Evolutionary conservation across 2,888 invertebrate genomes (phyloP).

Genomic region (Callimorpha dominula): DNA sequence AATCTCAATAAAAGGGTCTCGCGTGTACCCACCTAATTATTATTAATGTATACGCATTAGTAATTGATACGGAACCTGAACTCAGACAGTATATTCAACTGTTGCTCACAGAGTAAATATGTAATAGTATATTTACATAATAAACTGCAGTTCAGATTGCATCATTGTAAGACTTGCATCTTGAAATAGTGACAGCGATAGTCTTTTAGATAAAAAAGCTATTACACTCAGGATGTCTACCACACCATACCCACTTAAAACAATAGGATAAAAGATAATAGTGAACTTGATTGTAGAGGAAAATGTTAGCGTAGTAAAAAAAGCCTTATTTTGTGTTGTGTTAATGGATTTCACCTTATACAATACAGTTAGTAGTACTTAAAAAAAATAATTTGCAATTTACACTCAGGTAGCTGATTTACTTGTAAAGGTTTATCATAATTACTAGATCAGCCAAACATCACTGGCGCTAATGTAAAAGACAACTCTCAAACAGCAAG

Average conservation of each 20-base stretch:
- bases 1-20: constrained; percentile 55
- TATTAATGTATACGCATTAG: constrained; percentile 40
- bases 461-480: too few species aligned
- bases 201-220: not conserved
- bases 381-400: not conserved
- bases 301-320: too few species aligned
- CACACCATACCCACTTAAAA: not conserved
- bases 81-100: not conserved
- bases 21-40: constrained; percentile 39
- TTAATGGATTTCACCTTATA: not conserved
- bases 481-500: not conserved
- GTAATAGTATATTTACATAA: not conserved
- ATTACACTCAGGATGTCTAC: not conserved
- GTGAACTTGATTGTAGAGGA: not conserved
- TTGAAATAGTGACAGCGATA: not conserved
- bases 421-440: not conserved
- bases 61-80: constrained; percentile 35
- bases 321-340: too few species aligned
- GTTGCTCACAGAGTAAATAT: not conserved
- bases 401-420: not conserved
- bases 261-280: not conserved
- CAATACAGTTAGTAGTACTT: not conserved
- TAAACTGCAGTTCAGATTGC: not conserved
- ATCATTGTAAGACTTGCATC: not conserved
- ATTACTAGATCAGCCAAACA: too few species aligned